phyloP scores from a whole-genome alignment of 1,140 invertebrate species.

The Sarcophaga bullata region DNA sequence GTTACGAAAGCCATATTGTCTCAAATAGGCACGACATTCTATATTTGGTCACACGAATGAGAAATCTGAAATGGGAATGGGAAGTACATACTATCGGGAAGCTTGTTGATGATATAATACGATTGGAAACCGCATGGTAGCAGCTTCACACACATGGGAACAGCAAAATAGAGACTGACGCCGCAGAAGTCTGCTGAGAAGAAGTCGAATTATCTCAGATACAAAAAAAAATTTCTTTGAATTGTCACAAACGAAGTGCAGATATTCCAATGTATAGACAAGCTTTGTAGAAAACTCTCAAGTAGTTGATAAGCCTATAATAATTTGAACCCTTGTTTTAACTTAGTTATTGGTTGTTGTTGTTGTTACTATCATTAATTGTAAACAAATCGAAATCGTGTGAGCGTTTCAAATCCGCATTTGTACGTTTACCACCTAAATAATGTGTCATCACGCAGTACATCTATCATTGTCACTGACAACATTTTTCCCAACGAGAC shows the following conservation, averaged over 20 bases:
- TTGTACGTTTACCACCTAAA: constrained; percentile 36
- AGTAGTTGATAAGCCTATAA: constrained; percentile 16
- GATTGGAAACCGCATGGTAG: too few species aligned
- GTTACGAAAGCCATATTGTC: too few species aligned
- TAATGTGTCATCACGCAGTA: constrained; percentile 41
- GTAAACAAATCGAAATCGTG: background rate
- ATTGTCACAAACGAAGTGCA: background rate
- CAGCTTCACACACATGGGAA: background rate
- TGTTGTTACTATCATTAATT: background rate
- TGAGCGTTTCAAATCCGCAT: constrained; percentile 29
- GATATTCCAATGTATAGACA: too few species aligned
- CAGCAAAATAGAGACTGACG: constrained; percentile 19
- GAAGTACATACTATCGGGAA: too few species aligned
- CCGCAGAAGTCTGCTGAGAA: too few species aligned
- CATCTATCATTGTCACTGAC: constrained; percentile 37
- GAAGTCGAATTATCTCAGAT: constrained; percentile 26
- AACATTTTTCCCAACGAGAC: constrained; percentile 31
- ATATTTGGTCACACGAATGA: too few species aligned
- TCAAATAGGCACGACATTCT: too few species aligned
- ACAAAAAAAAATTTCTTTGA: too few species aligned
- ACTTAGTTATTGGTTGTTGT: background rate
- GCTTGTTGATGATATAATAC: too few species aligned
- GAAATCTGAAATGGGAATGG: too few species aligned
- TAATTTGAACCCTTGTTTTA: constrained; percentile 30
- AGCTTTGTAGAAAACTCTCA: constrained; percentile 29